Base-by-base conservation (phyloP, 2,797 vertebrate species). In the Antennarius maculatus region DNA sequence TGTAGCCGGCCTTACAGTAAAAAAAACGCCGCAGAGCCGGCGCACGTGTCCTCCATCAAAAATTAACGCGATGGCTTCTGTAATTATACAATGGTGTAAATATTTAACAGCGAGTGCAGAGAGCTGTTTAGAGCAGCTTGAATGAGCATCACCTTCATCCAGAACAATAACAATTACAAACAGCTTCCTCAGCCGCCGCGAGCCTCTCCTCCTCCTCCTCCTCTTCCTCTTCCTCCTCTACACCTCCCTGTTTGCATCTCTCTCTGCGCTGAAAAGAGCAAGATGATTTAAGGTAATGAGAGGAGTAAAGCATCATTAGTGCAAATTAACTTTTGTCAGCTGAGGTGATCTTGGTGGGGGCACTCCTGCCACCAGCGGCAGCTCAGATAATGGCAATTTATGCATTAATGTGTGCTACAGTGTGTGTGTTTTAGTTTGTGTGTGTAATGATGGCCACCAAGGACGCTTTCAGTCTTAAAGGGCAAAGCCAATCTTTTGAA, bases 241-340 rank as follows among this genome's bases (percentile, higher is more conserved):
- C 64, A 75, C 70, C 69, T 80, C 64, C 63, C 61, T 62, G 61
- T 86, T 78, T 84, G 82, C 65, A 62, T 57, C 31, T 49, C 45
- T 39, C 65, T 76, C 71, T 66, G 69, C 51, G 54, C 74, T 27
- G 69, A 61, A 74, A 65, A 73, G 81, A 65, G 75, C 74, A 86
- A 87, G 85, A 92, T 93, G 92, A 94, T 94, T 94, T 94, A 94
- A 93, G 92, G 91, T 93, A 93, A 93, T 93, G 93, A 92, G 88
- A 90, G 86, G 91, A 93, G 92, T 92, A 93, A 94, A 93, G 90
- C 92, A 91, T 94, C 93, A 92, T 94, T 94, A 94, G 93, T 88
- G 91, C 91, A 93, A 94, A 94, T 94, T 93, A 94, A 93, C 93
- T 93, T 93, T 94, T 93, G 92, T 94, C 92, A 93, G 91, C 91